phyloP scores from a whole-genome alignment of 2,797 vertebrate species.

The Sitta carolinensis region DNA sequence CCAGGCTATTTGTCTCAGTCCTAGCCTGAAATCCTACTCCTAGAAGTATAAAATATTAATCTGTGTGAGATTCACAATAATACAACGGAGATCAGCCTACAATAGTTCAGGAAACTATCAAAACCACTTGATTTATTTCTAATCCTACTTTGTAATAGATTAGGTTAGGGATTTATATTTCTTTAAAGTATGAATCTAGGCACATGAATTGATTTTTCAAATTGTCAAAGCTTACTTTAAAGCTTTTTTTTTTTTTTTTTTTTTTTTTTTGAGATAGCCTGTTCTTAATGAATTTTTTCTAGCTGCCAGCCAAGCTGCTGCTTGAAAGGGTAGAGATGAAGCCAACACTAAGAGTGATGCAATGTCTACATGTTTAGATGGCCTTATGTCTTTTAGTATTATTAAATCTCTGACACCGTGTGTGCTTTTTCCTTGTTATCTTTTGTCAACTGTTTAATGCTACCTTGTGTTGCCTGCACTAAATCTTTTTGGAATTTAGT shows the following conservation, averaged over 20 bases:
- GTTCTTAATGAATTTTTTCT: background rate
- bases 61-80: background rate
- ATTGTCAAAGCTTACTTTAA: background rate
- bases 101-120: slow-evolving; percentile 5
- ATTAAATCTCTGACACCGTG: background rate
- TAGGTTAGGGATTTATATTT: slow-evolving; percentile 25
- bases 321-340: background rate
- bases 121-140: slow-evolving; percentile 21
- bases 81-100: background rate
- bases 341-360: background rate
- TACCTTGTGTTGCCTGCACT: slow-evolving; percentile 1
- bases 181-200: background rate
- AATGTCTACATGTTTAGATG: background rate
- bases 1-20: background rate
- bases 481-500: slow-evolving; percentile 3
- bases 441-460: background rate
- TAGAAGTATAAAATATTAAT: slow-evolving; percentile 20
- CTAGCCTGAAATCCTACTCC: background rate
- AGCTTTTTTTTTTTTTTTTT: background rate
- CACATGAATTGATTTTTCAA: slow-evolving; percentile 10
- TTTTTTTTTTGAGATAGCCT: background rate
- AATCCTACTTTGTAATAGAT: slow-evolving; percentile 3
- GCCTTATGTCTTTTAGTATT: background rate
- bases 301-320: background rate
- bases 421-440: background rate